These are phyloP conservation scores for Austrolebias charrua DNA, from an alignment of 2,797 vertebrate genomes.

Conservation along the genomic window DNA sequence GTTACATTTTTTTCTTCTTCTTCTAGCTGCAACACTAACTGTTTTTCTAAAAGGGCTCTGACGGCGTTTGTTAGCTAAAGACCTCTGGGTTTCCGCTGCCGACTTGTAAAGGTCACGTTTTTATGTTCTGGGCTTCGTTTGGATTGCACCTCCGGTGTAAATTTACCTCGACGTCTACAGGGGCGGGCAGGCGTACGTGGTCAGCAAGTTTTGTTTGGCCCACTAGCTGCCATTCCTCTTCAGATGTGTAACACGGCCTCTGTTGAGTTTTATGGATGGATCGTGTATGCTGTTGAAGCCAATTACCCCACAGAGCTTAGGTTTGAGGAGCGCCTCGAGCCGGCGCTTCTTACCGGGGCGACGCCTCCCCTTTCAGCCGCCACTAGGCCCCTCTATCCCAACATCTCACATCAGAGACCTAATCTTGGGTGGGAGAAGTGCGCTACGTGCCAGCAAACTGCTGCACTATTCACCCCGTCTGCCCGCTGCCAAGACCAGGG, in stretches of 20 bases:
- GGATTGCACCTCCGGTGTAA: not conserved
- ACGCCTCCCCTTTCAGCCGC: constrained; percentile 28
- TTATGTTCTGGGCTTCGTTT: constrained; percentile 8
- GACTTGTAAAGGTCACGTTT: constrained; percentile 12
- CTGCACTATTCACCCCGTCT: constrained; percentile 44
- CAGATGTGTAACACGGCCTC: constrained; percentile 55
- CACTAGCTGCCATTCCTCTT: constrained; percentile 38
- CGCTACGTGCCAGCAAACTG: constrained; percentile 53
- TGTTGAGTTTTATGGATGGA: constrained; percentile 57
- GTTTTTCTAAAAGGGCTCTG: not conserved
- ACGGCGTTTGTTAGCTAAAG: not conserved
- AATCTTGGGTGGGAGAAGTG: constrained; percentile 62
- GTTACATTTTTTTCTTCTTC: too few relatives aligned
- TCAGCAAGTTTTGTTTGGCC: constrained; percentile 51
- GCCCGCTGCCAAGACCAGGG: constrained; percentile 45
- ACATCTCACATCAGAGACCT: constrained; percentile 51
- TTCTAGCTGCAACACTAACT: not conserved
- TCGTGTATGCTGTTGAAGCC: constrained; percentile 53
- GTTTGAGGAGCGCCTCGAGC: constrained; percentile 60
- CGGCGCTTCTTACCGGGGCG: constrained; percentile 27
- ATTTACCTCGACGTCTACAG: constrained; percentile 16
- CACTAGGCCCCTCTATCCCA: constrained; percentile 32
- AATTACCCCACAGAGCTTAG: constrained; percentile 52
- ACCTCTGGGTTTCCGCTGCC: not conserved
- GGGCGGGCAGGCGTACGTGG: constrained; percentile 20